Base-by-base conservation (phyloP, 2,888 invertebrate species). In the Cosmopolites sordidus region DNA sequence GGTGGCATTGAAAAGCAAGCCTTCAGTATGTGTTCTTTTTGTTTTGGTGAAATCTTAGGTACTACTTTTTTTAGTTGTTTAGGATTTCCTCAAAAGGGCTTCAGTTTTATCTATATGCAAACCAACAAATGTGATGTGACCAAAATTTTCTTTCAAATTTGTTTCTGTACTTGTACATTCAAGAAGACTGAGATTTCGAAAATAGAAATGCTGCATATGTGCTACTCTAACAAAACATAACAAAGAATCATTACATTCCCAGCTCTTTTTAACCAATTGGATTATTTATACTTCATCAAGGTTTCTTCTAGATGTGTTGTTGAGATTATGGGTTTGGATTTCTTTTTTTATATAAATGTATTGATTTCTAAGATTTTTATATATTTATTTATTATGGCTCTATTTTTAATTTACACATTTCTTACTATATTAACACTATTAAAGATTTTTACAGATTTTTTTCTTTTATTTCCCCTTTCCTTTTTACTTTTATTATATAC, bases 201-300 rank as follows among this genome's bases (percentile, higher is more conserved):
- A 39, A 43, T 14, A 42, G 22, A 49, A 54, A 50, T 42, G 50
- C 54, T 54, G 38, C 46, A 22, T 51, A 44, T 39, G 48, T 40
- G 38, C 30, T 39, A 47, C 18, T 30, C 27, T 29, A 49, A 43
- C 27, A n/a, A 45, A 48, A 44, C 18, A 47, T 33, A 51, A 48
- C 30, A 47, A 44, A 16, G 47, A 33, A 43, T 39, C 16, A 33
- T 51, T 56, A 56, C 56, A 56, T 56, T 56, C 56, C 56, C 53
- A 56, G 56, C 42, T 52, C 50, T 50, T 48, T 53, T 53, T 48
- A 42, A 42, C 22, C 40, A 53, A 48, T 46, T 42, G 29, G 33
- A 41, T 48, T 38, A 48, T 37, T 12, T 47, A 37, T 47, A 40
- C 16, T 5, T 14, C 17, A 16, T 37, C 14, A 14, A 4, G 14